Percentiles rank a stretch among this genome's conserved stretches.
These are phyloP conservation scores for Ostrea denselamellosa DNA, from an alignment of 1,140 invertebrate genomes.

Conservation along the genomic window DNA sequence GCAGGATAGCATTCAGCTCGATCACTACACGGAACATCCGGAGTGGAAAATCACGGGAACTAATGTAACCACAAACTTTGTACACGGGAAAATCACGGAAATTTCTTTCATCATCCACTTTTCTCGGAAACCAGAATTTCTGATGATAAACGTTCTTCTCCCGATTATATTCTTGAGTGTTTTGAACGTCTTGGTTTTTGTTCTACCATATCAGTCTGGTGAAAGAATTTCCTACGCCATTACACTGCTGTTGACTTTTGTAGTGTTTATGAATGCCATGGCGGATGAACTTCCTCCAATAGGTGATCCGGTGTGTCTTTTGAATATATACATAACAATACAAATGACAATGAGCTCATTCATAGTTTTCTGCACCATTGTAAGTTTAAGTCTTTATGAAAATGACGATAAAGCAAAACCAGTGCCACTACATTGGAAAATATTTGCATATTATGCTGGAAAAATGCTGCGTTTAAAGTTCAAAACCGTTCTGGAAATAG, in stretches of 20 bases:
- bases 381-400: not conserved
- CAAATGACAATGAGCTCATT: conserved; percentile 34
- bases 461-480: conserved; percentile 11
- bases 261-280: conserved; percentile 43
- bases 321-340: conserved; percentile 42
- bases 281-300: conserved; percentile 49
- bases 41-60: conserved; percentile 3
- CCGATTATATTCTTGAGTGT: conserved; percentile 10
- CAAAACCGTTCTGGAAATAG: not conserved
- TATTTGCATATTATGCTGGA: conserved; percentile 8
- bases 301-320: conserved; percentile 41
- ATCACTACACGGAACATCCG: not conserved
- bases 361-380: conserved; percentile 28
- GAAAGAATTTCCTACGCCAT: conserved; percentile 45
- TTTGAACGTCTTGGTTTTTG: conserved; percentile 42
- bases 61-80: not conserved
- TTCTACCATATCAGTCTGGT: conserved; percentile 39
- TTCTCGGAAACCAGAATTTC: conserved; percentile 36
- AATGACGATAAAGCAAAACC: conserved; percentile 32
- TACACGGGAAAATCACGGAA: not conserved
- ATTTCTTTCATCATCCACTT: conserved; percentile 21
- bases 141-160: conserved; percentile 35
- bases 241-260: conserved; percentile 39
- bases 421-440: not conserved
- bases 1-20: not conserved